phyloP scores from a whole-genome alignment of 2,888 invertebrate species.

The Drosophila flavopinicola region DNA sequence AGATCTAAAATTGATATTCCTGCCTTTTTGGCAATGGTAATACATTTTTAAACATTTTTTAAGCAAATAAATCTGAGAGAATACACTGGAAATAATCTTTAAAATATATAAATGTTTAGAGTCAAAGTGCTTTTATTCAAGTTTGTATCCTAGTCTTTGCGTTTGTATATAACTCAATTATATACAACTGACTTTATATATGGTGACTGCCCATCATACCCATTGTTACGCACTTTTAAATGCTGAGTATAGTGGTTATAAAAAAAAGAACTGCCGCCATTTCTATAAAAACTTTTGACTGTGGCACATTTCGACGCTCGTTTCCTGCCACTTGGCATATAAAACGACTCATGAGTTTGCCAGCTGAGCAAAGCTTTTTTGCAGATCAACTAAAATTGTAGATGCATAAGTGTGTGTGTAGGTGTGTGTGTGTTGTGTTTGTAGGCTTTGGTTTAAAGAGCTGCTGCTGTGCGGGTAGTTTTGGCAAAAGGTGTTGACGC shows the following conservation, averaged over 20 bases:
- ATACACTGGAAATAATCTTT: too few relatives aligned
- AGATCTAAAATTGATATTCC: too few relatives aligned
- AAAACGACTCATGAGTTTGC: slow-evolving; percentile 27
- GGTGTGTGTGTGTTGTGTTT: not conserved
- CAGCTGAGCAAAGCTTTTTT: slow-evolving; percentile 39
- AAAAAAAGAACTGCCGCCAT: slow-evolving; percentile 4
- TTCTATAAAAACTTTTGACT: slow-evolving; percentile 54
- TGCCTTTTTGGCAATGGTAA: too few relatives aligned
- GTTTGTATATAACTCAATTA: too few relatives aligned
- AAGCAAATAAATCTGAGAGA: too few relatives aligned
- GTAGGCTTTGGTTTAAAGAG: slow-evolving; percentile 11
- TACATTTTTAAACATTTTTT: too few relatives aligned
- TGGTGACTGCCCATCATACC: not conserved
- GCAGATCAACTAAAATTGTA: slow-evolving; percentile 39
- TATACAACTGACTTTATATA: too few relatives aligned
- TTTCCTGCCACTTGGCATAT: slow-evolving; percentile 51
- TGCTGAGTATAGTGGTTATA: not conserved
- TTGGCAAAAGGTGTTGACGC: slow-evolving; percentile 51
- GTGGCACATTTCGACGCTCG: slow-evolving; percentile 53
- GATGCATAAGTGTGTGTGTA: slow-evolving; percentile 9
- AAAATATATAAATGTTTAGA: too few relatives aligned
- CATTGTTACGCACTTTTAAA: not conserved
- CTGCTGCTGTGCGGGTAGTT: slow-evolving; percentile 4
- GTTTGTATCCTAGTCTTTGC: too few relatives aligned
- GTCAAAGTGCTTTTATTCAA: too few relatives aligned